Percentiles rank a stretch among this genome's conserved stretches.
phyloP scores from a whole-genome alignment of 2,797 vertebrate species.

The Enoplosus armatus region DNA sequence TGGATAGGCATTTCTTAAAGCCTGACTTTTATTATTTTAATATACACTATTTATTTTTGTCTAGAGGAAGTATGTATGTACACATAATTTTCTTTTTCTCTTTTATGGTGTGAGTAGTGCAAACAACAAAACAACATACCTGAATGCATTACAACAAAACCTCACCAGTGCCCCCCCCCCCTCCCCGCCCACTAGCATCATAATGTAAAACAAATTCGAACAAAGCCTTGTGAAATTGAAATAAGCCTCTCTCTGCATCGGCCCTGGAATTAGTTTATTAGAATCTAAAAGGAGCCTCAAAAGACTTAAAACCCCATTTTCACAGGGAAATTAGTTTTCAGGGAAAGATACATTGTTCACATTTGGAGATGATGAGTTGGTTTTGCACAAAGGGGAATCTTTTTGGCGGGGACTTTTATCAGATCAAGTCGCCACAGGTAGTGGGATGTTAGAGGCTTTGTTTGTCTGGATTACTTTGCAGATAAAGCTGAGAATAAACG shows the following conservation, averaged over 20 bases:
- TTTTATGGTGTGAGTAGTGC: slow-evolving; percentile 37
- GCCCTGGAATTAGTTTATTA: slow-evolving; percentile 82
- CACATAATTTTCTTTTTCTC: neutral
- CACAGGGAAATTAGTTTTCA: slow-evolving; percentile 81
- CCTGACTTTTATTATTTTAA: slow-evolving; percentile 48
- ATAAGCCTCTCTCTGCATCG: slow-evolving; percentile 69
- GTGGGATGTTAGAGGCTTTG: slow-evolving; percentile 48
- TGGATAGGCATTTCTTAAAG: slow-evolving; percentile 19
- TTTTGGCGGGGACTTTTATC: slow-evolving; percentile 66
- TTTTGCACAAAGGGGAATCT: slow-evolving; percentile 67
- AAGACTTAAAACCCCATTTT: slow-evolving; percentile 83
- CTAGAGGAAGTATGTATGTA: slow-evolving; percentile 14
- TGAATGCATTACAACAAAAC: slow-evolving; percentile 70
- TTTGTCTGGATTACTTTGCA: slow-evolving; percentile 69
- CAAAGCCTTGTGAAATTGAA: slow-evolving; percentile 81
- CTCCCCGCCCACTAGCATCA: slow-evolving; percentile 59
- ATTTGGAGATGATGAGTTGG: slow-evolving; percentile 76
- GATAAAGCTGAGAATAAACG: slow-evolving; percentile 64
- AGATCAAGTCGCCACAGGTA: slow-evolving; percentile 72
- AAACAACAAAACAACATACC: slow-evolving; percentile 66
- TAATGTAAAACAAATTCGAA: slow-evolving; percentile 84
- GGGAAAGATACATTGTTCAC: slow-evolving; percentile 73
- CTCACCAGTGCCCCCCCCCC: neutral
- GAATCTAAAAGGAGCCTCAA: slow-evolving; percentile 80
- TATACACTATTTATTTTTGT: slow-evolving; percentile 40